Conservation (phyloP, 2,797 vertebrate genomes). For the Cuniculus paca region DNA sequence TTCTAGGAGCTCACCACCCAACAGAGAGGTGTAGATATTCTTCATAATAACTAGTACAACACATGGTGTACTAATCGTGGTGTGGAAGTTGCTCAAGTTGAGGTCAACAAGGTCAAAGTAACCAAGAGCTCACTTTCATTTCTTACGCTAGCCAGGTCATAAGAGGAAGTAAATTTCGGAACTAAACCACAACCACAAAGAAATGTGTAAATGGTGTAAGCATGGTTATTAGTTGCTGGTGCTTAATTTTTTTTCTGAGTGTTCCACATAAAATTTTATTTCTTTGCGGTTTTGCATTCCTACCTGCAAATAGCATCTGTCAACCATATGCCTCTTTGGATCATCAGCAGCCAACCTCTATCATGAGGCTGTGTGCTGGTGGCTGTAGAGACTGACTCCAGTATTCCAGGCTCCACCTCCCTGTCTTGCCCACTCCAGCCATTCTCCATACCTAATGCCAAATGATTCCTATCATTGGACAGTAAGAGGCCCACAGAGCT, state of each 20-base stretch:
- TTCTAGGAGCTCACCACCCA: not conserved
- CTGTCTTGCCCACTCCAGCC: not conserved
- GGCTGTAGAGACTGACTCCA: not conserved
- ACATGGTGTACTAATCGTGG: not conserved
- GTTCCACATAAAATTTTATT: not conserved
- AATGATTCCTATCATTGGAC: not conserved
- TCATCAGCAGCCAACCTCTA: not conserved
- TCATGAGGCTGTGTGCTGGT: not conserved
- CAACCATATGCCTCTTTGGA: constrained; percentile 54
- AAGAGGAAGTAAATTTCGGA: constrained; percentile 55
- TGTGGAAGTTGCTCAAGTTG: not conserved
- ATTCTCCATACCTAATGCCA: not conserved
- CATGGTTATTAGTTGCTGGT: not conserved
- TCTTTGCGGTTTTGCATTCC: constrained; percentile 23
- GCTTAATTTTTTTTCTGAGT: not conserved
- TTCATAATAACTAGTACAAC: not conserved
- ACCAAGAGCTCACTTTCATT: constrained; percentile 9
- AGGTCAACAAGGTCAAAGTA: not conserved
- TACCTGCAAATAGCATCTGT: constrained; percentile 68
- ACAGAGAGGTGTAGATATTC: not conserved
- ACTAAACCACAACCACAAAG: constrained; percentile 29
- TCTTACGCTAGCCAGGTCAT: not conserved
- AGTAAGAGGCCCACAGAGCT: not conserved
- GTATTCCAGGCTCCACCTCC: not conserved
- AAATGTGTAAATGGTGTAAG: not conserved